phyloP scores from a whole-genome alignment of 1,140 invertebrate genomes.

The Drosophila varians region DNA sequence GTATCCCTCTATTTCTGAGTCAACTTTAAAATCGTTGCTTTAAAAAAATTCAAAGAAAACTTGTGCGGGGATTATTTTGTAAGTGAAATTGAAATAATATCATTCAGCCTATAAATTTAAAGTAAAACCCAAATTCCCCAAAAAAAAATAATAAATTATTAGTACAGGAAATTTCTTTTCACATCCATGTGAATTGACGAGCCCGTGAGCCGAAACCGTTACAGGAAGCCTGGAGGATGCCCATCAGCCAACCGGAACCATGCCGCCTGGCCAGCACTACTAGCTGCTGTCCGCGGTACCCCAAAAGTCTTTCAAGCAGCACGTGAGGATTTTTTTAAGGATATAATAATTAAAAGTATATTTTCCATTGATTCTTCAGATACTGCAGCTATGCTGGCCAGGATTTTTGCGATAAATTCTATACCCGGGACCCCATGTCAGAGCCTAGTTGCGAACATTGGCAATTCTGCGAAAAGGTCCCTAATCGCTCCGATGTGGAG shows the following conservation, averaged over 20 bases:
- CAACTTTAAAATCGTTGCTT: neutral
- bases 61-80: neutral
- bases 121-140: neutral
- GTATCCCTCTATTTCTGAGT: neutral
- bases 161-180: neutral
- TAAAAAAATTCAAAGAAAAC: neutral
- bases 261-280: neutral
- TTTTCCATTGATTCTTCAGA: neutral
- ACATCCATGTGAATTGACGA: neutral
- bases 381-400: constrained; percentile 1
- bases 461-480: constrained; percentile 7
- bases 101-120: neutral
- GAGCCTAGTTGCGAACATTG: constrained; percentile 3
- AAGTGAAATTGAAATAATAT: neutral
- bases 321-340: constrained; percentile 30
- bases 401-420: neutral
- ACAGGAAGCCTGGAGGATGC: constrained; percentile 4
- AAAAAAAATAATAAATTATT: neutral
- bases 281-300: neutral
- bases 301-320: constrained; percentile 10
- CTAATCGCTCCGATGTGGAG: constrained; percentile 7
- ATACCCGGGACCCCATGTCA: neutral
- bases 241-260: neutral
- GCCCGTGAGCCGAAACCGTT: neutral
- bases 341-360: neutral